Evolutionary conservation across 2,113 vertebrate species (phyloP).

Genomic region (Bujurquina vittata): DNA sequence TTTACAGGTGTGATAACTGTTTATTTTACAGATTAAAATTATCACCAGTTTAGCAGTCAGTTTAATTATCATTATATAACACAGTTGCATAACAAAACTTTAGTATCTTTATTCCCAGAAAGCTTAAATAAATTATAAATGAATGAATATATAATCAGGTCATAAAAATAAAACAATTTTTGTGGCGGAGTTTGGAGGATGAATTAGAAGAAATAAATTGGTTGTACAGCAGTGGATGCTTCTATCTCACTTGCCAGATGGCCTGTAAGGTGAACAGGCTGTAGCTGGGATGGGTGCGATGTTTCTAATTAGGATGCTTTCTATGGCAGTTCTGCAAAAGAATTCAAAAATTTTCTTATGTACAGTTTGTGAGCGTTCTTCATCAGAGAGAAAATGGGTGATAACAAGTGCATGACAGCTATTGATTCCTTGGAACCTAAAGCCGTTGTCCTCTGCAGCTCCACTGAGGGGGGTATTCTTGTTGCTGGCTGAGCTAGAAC

Average conservation of each 20-base stretch:
- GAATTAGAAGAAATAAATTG: no score
- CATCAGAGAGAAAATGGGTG: not conserved
- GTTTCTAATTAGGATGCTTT: not conserved
- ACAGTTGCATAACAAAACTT: not conserved
- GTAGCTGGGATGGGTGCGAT: not conserved
- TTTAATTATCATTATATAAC: not conserved
- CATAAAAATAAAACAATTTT: no score
- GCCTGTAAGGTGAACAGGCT: slow-evolving; percentile 2
- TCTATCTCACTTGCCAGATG: not conserved
- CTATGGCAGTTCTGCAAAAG: not conserved
- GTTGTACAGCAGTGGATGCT: no score
- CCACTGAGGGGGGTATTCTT: not conserved
- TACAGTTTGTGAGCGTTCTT: not conserved
- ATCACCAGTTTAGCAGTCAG: not conserved
- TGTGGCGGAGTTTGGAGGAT: no score
- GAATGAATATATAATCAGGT: no score
- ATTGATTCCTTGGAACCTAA: not conserved
- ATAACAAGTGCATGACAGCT: not conserved
- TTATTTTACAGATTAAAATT: not conserved
- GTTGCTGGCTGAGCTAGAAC: not conserved
- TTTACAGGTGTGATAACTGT: not conserved
- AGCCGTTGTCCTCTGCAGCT: not conserved
- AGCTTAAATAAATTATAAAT: no score
- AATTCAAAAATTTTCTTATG: not conserved
- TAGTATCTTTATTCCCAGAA: no score